Conservation (phyloP, 2,113 vertebrate species). For the Mormyrus iriodes region DNA sequence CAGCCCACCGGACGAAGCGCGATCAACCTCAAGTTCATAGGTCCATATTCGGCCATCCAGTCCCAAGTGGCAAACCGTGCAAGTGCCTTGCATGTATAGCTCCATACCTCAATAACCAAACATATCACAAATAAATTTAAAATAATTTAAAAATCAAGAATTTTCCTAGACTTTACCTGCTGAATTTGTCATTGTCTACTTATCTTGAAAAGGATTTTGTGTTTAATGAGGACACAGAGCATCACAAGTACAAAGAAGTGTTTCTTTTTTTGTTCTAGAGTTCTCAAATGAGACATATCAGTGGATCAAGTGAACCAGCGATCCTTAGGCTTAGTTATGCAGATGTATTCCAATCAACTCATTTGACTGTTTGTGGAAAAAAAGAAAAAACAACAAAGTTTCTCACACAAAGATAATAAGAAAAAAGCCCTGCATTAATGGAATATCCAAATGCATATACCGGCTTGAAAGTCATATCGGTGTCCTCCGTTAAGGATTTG, state of each 20-base stretch:
- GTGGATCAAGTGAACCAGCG: background rate
- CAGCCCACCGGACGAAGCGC: conserved; percentile 14
- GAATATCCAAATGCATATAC: background rate
- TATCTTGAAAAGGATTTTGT: background rate
- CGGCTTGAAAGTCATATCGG: background rate
- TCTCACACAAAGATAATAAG: background rate
- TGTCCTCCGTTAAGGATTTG: conserved; percentile 18
- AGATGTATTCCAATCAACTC: background rate
- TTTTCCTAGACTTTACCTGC: background rate
- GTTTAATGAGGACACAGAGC: too few relatives aligned
- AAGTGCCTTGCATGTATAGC: background rate
- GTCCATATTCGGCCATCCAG: conserved; percentile 21
- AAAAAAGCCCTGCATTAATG: background rate
- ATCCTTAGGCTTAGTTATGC: background rate
- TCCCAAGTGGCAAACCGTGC: conserved; percentile 29
- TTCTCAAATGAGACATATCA: background rate
- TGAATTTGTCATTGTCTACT: background rate
- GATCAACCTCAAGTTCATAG: conserved; percentile 32
- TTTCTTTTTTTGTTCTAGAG: too few relatives aligned
- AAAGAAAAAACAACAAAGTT: background rate
- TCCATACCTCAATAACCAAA: background rate
- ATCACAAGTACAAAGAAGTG: background rate
- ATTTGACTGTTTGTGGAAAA: background rate
- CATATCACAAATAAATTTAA: background rate
- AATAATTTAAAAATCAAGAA: background rate